Conservation (phyloP, 2,888 invertebrate species). For the Caenorhabditis sp. region DNA sequence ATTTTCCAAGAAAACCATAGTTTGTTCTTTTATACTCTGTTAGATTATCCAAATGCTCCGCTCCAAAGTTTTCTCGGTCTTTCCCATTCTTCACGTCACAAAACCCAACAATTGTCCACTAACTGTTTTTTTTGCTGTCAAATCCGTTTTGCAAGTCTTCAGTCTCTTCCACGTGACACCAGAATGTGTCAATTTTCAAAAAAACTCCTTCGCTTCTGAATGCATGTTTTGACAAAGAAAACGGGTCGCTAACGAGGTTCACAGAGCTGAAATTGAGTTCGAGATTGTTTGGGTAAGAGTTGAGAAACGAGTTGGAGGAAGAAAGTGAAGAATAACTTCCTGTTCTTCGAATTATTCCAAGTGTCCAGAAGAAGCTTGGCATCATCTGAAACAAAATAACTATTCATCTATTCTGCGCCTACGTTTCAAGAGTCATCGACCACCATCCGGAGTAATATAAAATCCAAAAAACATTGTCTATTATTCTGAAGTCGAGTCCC, state of each 20-base stretch:
- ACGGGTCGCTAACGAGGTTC: constrained; percentile 49
- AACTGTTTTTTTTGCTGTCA: background rate
- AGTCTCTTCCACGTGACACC: constrained; percentile 34
- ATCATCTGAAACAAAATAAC: background rate
- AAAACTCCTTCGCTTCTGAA: background rate
- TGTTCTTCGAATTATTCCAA: constrained; percentile 4
- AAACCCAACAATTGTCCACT: background rate
- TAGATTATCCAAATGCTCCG: no score
- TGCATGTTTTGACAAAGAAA: constrained; percentile 46
- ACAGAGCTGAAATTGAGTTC: constrained; percentile 39
- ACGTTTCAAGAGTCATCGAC: constrained; percentile 14
- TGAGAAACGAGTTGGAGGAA: background rate
- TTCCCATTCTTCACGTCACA: no score
- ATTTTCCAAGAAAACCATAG: no score
- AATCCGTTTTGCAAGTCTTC: constrained; percentile 6
- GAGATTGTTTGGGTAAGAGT: constrained; percentile 24
- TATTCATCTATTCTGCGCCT: constrained; percentile 21
- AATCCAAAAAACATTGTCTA: constrained; percentile 37
- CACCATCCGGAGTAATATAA: constrained; percentile 10
- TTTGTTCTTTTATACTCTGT: no score
- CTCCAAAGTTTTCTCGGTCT: no score
- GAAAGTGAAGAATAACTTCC: background rate
- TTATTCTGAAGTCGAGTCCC: constrained; percentile 11
- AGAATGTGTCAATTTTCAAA: constrained; percentile 29
- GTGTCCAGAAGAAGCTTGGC: background rate